Evolutionary conservation across 2,888 invertebrate species (phyloP), one percentile per base, ranked within the genome.

Genomic region (Sminthurides aquaticus): DNA sequence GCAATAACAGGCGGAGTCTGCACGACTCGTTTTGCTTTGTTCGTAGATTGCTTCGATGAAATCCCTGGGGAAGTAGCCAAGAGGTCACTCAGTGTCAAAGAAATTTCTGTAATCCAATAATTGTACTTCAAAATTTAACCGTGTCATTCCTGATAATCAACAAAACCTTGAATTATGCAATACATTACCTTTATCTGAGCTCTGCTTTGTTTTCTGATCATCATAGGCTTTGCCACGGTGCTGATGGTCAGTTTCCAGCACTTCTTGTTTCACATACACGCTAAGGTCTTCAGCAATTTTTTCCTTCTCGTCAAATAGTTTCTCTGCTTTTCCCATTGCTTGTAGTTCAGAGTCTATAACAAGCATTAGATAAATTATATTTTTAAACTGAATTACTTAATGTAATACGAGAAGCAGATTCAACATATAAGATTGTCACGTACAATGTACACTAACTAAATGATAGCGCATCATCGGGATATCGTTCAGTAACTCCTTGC

Each of bases 381-480:
- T 20, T 49, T 18, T 48, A 48, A 60, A 8, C 25, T 15, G 49
- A 34, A 34, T 34, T 34, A 34, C 15, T 34, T 34, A 11, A 34
- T 34, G 43, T 15, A 11, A 11, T 34, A 11, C 15, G 15, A 34
- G 5, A 15, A 5, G 43, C 15, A 34, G 43, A 34, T 15, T 34
- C 15, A 52, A 52, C 52, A 52, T 18, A 22, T 20, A 20, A 8
- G 8, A 52, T 18, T 5, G 5, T 29, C 8, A 60, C 62, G 57
- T 57, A 63, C 62, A 57, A 49, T 63, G 62, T 8, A 27, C 49
- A 24, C 62, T 63, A 27, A 63, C 62, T 1, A 63, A 43, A 49
- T 63, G 62, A 63, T 57, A 63, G 2, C 49, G 25, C 34, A 63
- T 24, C 18, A 63, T 26, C 2, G 62, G 62, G 20, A 57, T 63